phyloP scores from a whole-genome alignment of 1,140 invertebrate genomes.

The Gryon sp. region DNA sequence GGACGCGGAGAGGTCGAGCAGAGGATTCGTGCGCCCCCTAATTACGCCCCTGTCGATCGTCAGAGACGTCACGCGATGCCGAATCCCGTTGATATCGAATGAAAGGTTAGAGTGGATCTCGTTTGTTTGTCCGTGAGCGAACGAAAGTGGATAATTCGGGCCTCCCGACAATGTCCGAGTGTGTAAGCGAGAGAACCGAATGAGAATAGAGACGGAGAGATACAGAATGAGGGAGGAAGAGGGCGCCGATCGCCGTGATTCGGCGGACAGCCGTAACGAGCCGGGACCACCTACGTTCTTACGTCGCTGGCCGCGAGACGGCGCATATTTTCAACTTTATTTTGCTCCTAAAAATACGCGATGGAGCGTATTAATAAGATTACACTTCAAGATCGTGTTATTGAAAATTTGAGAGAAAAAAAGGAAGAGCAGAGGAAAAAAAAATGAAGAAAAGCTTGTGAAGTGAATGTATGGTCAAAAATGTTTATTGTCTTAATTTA shows the following conservation, averaged over 20 bases:
- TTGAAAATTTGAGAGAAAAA: conserved; percentile 4
- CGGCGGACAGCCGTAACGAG: conserved; percentile 64
- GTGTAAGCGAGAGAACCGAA: neutral
- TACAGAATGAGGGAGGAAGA: conserved; percentile 41
- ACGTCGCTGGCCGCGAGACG: conserved; percentile 58
- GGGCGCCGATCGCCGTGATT: conserved; percentile 60
- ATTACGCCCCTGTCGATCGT: conserved; percentile 57
- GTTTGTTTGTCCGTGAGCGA: conserved; percentile 59
- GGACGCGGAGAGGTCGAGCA: neutral
- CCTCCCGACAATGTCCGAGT: conserved; percentile 40
- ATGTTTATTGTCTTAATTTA: too few relatives aligned
- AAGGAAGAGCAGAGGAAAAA: neutral
- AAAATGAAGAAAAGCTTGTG: neutral
- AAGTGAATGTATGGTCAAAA: too few relatives aligned
- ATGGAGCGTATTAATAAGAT: conserved; percentile 28
- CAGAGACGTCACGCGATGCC: conserved; percentile 53
- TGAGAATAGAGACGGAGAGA: neutral
- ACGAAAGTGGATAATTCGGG: conserved; percentile 44
- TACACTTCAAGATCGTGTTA: conserved; percentile 10
- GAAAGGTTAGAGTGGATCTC: conserved; percentile 55
- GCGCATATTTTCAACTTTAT: conserved; percentile 64
- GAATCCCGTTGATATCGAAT: conserved; percentile 56
- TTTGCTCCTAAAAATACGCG: conserved; percentile 59
- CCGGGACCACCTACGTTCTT: conserved; percentile 65
- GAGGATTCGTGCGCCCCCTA: conserved; percentile 36